Conservation (phyloP, 92 coral and sea anemone genomes). For the Actinostola sp. region DNA sequence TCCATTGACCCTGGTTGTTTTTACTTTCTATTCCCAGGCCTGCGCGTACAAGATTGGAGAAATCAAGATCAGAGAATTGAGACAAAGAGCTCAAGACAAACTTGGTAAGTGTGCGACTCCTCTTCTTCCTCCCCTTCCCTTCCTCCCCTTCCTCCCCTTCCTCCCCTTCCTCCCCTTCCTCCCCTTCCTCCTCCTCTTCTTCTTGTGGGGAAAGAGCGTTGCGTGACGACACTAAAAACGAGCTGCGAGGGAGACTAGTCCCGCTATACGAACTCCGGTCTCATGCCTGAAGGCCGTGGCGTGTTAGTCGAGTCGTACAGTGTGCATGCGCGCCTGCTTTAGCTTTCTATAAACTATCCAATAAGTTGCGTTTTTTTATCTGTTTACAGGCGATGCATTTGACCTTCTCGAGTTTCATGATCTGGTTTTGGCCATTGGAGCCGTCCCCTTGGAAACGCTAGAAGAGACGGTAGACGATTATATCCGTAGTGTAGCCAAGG, state of each 20-base stretch:
- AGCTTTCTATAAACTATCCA: too few relatives aligned
- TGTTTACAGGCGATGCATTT: conserved; percentile 80
- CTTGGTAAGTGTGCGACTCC: conserved; percentile 69
- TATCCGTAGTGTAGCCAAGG: conserved; percentile 13
- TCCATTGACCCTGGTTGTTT: not conserved
- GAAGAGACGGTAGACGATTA: conserved; percentile 80
- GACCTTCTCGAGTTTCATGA: conserved; percentile 88
- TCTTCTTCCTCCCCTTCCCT: not conserved
- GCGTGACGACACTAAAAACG: too few relatives aligned
- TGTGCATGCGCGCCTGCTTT: too few relatives aligned
- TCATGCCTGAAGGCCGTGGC: too few relatives aligned
- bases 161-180: too few relatives aligned
- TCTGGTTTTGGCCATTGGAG: conserved; percentile 78
- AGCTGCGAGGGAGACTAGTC: too few relatives aligned
- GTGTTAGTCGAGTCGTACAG: too few relatives aligned
- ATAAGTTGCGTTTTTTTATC: too few relatives aligned
- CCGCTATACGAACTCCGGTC: too few relatives aligned
- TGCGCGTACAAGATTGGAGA: conserved; percentile 97
- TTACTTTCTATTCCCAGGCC: conserved; percentile 54
- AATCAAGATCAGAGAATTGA: conserved; percentile 83
- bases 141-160: not conserved
- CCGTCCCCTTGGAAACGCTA: conserved; percentile 80
- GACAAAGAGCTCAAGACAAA: conserved; percentile 69
- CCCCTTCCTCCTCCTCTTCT: too few relatives aligned
- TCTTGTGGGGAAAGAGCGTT: too few relatives aligned